Conservation (phyloP, 2,888 invertebrate species). For the Frankliniella fusca region DNA sequence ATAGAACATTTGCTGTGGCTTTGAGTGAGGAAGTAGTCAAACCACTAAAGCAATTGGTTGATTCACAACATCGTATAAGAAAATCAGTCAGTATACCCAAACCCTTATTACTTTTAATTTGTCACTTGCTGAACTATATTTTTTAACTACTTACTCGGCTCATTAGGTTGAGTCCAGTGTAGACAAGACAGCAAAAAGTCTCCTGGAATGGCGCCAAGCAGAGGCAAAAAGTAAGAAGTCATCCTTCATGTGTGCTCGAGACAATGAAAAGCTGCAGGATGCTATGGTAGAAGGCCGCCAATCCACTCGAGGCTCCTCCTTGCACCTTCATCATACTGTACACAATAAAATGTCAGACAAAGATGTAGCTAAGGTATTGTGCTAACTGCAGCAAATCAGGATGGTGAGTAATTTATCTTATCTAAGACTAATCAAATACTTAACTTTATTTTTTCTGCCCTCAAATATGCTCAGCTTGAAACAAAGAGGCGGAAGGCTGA, state of each 20-base stretch:
- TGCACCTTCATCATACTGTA: constrained; percentile 9
- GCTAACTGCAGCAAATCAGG: neutral
- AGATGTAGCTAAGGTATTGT: constrained; percentile 12
- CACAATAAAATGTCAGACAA: constrained; percentile 10
- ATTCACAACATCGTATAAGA: constrained; percentile 65
- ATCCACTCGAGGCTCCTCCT: neutral
- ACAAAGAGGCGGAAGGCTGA: constrained; percentile 85
- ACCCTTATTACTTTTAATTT: constrained; percentile 12
- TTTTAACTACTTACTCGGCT: neutral
- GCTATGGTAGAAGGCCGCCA: constrained; percentile 54
- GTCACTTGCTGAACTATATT: neutral
- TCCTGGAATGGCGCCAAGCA: constrained; percentile 79
- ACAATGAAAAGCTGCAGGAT: constrained; percentile 89
- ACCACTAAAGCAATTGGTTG: constrained; percentile 71
- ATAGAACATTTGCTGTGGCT: constrained; percentile 70
- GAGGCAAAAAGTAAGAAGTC: constrained; percentile 87
- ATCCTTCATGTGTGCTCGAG: constrained; percentile 79
- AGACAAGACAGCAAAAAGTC: constrained; percentile 51
- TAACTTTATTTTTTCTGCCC: neutral
- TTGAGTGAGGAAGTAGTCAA: constrained; percentile 84
- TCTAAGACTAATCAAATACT: neutral
- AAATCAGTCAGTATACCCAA: constrained; percentile 55
- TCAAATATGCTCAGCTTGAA: constrained; percentile 63
- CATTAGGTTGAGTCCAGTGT: neutral
- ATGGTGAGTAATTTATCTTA: neutral